Conservation (phyloP, 2,888 invertebrate species). For the Macaria liturata region DNA sequence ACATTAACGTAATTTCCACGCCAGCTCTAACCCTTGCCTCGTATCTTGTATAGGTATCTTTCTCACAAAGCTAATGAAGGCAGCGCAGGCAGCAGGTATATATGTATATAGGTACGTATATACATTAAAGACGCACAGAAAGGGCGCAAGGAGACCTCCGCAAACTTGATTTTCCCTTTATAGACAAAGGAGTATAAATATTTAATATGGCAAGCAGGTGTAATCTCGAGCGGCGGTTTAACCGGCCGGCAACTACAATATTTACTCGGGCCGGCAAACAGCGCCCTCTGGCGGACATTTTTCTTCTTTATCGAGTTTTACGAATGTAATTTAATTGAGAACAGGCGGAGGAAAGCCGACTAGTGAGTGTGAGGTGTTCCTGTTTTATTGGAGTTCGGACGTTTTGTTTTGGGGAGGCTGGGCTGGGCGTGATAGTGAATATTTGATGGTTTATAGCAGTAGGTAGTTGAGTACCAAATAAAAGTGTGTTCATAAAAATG, state of each 20-base stretch:
- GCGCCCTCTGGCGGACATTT: slow-evolving; percentile 28
- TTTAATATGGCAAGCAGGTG: slow-evolving; percentile 50
- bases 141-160: slow-evolving; percentile 18
- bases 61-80: no score
- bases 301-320: slow-evolving; percentile 38
- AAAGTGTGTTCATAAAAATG: no score
- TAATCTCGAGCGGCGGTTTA: slow-evolving; percentile 51
- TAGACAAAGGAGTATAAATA: slow-evolving; percentile 44
- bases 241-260: slow-evolving; percentile 47
- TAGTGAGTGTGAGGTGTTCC: slow-evolving; percentile 13
- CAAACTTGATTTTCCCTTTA: slow-evolving; percentile 35
- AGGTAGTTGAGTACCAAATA: no score
- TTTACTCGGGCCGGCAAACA: slow-evolving; percentile 52
- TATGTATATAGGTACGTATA: no score
- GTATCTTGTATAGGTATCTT: no score
- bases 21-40: no score
- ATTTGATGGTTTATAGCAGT: no score
- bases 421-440: no score
- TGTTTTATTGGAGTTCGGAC: slow-evolving; percentile 1
- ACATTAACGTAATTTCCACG: no score
- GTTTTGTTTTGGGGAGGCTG: no score
- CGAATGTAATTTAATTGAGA: slow-evolving; percentile 33
- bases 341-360: slow-evolving; percentile 24
- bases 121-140: slow-evolving; percentile 16
- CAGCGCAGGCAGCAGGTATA: no score